phyloP scores from a whole-genome alignment of 2,113 vertebrate species.

The Dipodomys merriami region DNA sequence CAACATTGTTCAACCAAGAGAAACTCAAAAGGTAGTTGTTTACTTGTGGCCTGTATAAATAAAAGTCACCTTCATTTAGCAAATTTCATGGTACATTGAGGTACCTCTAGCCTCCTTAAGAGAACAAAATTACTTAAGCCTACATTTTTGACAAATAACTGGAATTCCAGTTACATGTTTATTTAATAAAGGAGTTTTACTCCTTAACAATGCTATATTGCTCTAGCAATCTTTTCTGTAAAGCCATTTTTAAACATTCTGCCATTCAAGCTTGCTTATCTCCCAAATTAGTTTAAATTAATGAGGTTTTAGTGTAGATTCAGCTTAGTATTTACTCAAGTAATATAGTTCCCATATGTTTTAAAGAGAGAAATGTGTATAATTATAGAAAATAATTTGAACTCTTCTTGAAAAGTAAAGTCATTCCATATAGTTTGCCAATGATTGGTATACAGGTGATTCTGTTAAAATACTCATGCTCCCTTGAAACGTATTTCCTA shows the following conservation, averaged over 20 bases:
- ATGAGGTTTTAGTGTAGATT: background rate
- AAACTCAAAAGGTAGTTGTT: background rate
- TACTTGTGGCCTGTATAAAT: background rate
- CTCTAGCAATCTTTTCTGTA: background rate
- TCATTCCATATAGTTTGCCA: constrained; percentile 73
- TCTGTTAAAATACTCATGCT: background rate
- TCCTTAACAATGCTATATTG: background rate
- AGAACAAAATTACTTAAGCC: background rate
- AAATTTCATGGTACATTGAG: background rate
- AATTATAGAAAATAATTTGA: constrained; percentile 78
- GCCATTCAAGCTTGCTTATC: background rate
- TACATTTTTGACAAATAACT: background rate
- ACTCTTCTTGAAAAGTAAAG: constrained; percentile 67
- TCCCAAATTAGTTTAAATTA: background rate
- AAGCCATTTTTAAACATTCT: background rate
- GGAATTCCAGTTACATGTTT: background rate
- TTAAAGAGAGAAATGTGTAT: constrained; percentile 28
- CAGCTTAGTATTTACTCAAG: background rate
- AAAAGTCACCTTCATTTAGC: background rate
- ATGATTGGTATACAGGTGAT: constrained; percentile 57
- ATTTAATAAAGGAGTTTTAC: background rate
- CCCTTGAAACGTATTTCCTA: background rate
- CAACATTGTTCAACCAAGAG: background rate
- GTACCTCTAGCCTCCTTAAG: constrained; percentile 65
- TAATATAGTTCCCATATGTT: background rate